A percentile compares a stretch with the other conserved stretches of the same genome.
Evolutionary conservation across 2,888 invertebrate genomes (phyloP).

Genomic region (Leucania comma): DNA sequence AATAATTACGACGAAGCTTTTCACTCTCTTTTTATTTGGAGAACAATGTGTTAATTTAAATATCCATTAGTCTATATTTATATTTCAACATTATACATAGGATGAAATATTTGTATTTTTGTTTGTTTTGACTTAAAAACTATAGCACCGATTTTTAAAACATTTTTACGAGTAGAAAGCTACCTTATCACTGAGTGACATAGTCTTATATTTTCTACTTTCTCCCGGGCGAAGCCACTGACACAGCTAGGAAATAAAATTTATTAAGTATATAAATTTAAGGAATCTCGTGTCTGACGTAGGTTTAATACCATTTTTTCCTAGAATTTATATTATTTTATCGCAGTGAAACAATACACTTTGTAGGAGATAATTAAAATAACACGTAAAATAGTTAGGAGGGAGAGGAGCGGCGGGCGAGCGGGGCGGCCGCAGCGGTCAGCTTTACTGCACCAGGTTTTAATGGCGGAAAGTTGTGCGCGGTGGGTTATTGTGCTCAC

Average conservation of each 20-base stretch:
- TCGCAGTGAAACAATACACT: constrained; percentile 15
- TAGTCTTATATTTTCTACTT: too few relatives aligned
- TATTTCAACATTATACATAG: too few relatives aligned
- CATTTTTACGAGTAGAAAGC: too few relatives aligned
- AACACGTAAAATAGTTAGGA: constrained; percentile 23
- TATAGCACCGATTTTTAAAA: too few relatives aligned
- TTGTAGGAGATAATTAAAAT: constrained; percentile 26
- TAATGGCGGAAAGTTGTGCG: constrained; percentile 47
- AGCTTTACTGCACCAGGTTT: constrained; percentile 39
- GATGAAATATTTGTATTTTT: not conserved
- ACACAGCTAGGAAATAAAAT: too few relatives aligned
- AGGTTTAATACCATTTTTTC: not conserved
- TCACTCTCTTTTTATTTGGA: constrained; percentile 5
- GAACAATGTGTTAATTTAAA: not conserved
- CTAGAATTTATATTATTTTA: constrained; percentile 3
- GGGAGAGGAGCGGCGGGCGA: too few relatives aligned
- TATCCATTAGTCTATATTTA: not conserved
- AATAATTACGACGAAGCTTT: constrained; percentile 31
- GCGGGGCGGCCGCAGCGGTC: constrained; percentile 33
- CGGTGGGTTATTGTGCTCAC: constrained; percentile 20
- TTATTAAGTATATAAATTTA: too few relatives aligned
- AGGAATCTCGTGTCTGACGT: not conserved
- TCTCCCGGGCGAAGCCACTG: too few relatives aligned
- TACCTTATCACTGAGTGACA: too few relatives aligned
- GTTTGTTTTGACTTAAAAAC: not conserved